These are phyloP conservation scores for Aphelocoma californica DNA, from an alignment of 2,797 vertebrate genomes.

Conservation along the genomic window DNA sequence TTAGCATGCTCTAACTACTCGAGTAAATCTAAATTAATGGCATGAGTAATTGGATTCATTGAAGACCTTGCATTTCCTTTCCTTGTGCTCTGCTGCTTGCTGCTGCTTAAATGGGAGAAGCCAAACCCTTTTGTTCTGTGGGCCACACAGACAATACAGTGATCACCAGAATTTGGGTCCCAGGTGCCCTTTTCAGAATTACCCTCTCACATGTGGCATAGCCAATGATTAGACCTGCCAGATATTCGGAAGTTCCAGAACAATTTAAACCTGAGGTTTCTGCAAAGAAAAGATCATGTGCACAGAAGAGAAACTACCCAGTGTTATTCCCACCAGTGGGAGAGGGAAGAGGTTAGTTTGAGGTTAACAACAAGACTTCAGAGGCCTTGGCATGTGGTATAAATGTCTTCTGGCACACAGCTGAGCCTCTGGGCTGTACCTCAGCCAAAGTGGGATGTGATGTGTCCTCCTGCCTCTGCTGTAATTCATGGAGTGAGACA, in stretches of 20 bases:
- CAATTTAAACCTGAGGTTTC: not conserved
- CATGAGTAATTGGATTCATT: slow-evolving; percentile 62
- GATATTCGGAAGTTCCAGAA: not conserved
- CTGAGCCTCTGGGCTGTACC: not conserved
- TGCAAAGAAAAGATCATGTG: not conserved
- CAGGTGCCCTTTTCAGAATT: not conserved
- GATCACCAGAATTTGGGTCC: not conserved
- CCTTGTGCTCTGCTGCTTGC: not conserved
- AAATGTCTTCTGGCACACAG: not conserved
- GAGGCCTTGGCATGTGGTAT: not conserved
- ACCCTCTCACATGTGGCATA: not conserved
- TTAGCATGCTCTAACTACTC: slow-evolving; percentile 33
- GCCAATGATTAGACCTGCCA: not conserved
- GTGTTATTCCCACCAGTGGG: not conserved
- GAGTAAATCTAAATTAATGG: slow-evolving; percentile 62
- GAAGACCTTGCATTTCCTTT: slow-evolving; percentile 31
- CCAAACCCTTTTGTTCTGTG: not conserved
- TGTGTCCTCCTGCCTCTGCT: not conserved
- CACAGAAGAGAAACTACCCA: not conserved
- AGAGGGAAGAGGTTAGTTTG: not conserved
- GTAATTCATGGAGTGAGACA: not conserved
- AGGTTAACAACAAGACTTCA: not conserved
- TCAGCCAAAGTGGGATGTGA: not conserved
- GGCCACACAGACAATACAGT: not conserved
- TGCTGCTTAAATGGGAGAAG: not conserved